Evolutionary conservation across 1,140 invertebrate genomes (phyloP), one percentile per base, ranked within the genome.

Genomic region (Venustaconcha ellipsiformis): DNA sequence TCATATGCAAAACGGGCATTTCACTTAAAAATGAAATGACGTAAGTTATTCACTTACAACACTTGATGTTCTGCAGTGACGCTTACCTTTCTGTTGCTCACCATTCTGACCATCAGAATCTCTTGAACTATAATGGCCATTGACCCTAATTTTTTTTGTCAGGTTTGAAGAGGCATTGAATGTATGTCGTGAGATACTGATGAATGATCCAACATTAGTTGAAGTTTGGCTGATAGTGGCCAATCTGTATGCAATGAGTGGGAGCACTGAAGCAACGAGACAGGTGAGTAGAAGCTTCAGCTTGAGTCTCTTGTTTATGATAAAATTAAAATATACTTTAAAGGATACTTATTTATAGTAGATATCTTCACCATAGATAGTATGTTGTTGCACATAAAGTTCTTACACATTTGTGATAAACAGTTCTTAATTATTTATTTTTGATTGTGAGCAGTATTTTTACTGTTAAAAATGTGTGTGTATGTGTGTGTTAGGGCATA

Each of bases 141-240:
- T 48, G 8, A 48, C 5, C 37, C 37, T 14, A 57, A 59, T 2
- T 64, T 48, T 70, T 8, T n/a, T 63, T 62, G n/a, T 18, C 70
- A 77, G 75, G 48, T 60, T 72, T 26, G 69, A 77, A 26, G 75
- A 77, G 26, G 56, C 72, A 26, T 56, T 77, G 57, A 18, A 48
- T 11, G 63, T 67, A 20, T 77, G 75, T 63, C 60, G 70, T 30
- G 75, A 72, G 14, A 20, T 77, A n/a, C 57, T 77, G 63, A 70
- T 68, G 30, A 63, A 72, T 37, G 69, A 77, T 26, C 75, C 67
- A 17, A 59, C 63, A 57, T 37, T 77, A 48, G 57, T 77, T 4
- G 69, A 67, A 55, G 64, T 77, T 5, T 77, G 75, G 75, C 69
- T 77, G 6, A 72, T 56, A 20, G 75, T 77, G 6, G 75, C 75